These are phyloP conservation scores for Platerodrilus igneus DNA, from an alignment of 2,888 invertebrate species.

Conservation along the genomic window DNA sequence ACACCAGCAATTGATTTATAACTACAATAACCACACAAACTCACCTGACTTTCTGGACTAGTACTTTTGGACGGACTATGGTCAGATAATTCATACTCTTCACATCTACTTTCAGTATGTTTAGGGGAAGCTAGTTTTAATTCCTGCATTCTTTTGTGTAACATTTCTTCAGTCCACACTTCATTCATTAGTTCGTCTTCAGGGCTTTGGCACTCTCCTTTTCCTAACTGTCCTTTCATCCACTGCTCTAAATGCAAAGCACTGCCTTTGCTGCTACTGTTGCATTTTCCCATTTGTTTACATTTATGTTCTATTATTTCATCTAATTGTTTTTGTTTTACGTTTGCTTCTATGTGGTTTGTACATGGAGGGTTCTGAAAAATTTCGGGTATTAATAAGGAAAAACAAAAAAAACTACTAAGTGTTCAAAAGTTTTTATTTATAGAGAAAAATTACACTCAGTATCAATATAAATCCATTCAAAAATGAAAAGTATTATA, in stretches of 20 bases:
- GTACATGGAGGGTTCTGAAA: conserved; percentile 43
- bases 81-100: conserved; percentile 50
- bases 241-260: conserved; percentile 72
- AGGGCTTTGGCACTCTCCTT: conserved; percentile 37
- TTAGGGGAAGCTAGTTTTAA: conserved; percentile 52
- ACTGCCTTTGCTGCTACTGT: conserved; percentile 63
- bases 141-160: conserved; percentile 66
- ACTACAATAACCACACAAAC: conserved; percentile 26
- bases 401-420: conserved; percentile 15
- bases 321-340: conserved; percentile 52
- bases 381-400: conserved; percentile 31
- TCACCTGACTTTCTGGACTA: conserved; percentile 74
- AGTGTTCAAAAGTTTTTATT: conserved; percentile 17
- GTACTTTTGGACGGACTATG: conserved; percentile 70
- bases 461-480: conserved; percentile 42
- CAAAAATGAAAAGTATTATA: conserved; percentile 33
- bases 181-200: conserved; percentile 55
- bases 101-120: conserved; percentile 44
- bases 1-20: conserved; percentile 35
- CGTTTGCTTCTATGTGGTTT: conserved; percentile 38
- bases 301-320: conserved; percentile 61
- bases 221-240: conserved; percentile 73
- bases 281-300: conserved; percentile 58
- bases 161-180: conserved; percentile 69
- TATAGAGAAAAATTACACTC: conserved; percentile 18